Evolutionary conservation across 2,113 vertebrate species (phyloP), one percentile per base, ranked within the genome.

Genomic region (Oncorhynchus clarkii): DNA sequence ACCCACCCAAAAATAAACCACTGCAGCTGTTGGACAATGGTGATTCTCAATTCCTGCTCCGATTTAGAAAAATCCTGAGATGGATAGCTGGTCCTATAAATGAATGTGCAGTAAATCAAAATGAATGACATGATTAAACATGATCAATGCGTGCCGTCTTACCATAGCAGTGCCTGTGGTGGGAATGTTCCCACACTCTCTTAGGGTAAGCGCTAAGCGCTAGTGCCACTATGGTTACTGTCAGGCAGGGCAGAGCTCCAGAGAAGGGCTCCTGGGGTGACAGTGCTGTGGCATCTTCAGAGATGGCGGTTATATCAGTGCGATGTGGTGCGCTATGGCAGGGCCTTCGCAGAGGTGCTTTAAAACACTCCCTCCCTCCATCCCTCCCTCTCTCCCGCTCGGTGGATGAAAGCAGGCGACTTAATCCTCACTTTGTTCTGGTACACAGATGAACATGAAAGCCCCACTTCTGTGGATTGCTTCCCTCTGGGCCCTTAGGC

Each of bases 341-440:
- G 27, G 71, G 65, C 75, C 80, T 83, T 88, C 78, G 78, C 31
- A 13, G 81, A 82, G 88, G 82, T 62, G 70, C 72, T 72, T 78
- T 45, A 84, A 87, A 84, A 88, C 89, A 69, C 78, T 89, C 51
- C 51, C 51, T 54, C 12, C 51, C 51, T 18, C 51, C 51, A 4
- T 54, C 12, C 51, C 51, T 18, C 16, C 51, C 14, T 54, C 51
- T 5, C 51, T 54, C 86, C 85, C 76, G 77, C 87, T 86, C 84
- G 87, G 89, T 87, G 89, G 90, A 92, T 93, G 84, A 94, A 93
- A 94, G 90, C 79, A 73, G 84, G 74, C 75, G 77, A 75, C 85
- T 86, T 93, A 94, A 94, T 94, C 91, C 91, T 89, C 85, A 78
- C 93, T 94, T 95, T 95, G 93, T 94, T 94, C 90, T 93, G 89